Evolutionary conservation across 2,888 invertebrate species (phyloP), one percentile per base, ranked within the genome.

Genomic region (Cheiracanthium punctorium): DNA sequence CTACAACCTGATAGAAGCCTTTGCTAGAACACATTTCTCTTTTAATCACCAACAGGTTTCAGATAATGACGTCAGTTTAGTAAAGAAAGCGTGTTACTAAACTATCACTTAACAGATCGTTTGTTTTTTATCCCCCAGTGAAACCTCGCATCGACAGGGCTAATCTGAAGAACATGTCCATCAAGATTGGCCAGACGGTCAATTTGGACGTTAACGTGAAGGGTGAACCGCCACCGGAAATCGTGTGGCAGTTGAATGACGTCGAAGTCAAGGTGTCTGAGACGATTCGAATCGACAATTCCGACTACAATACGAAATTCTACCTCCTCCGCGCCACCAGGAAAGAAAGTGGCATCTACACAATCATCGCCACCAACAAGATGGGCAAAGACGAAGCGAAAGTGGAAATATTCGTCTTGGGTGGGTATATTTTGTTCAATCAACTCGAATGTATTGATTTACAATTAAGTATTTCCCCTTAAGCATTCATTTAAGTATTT

Each of bases 61-160:
- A n/a, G n/a, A n/a, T n/a, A n/a, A n/a, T n/a, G n/a, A n/a, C n/a
- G n/a, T n/a, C n/a, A n/a, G n/a, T n/a, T n/a, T n/a, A n/a, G n/a
- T n/a, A n/a, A n/a, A n/a, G n/a, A n/a, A n/a, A n/a, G n/a, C n/a
- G n/a, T n/a, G n/a, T n/a, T n/a, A n/a, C n/a, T n/a, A n/a, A n/a
- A n/a, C n/a, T n/a, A n/a, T n/a, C n/a, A n/a, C n/a, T n/a, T n/a
- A n/a, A n/a, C n/a, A n/a, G n/a, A n/a, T n/a, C n/a, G n/a, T 14
- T 43, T n/a, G 24, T 75, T 41, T 70, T 74, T 69, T 81, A 64
- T 71, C 74, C 91, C 92, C 28, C 92, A 98, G 97, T 98, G 93
- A 96, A 98, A 88, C 99, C 99, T 0, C 97, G 96, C 93, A 99
- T 99, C 92, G 98, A 98, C 92, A 94, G 98, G 24, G 95, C 95